Evolutionary conservation across 2,888 invertebrate genomes (phyloP), one percentile per base, ranked within the genome.

Genomic region (Polydrusus cervinus): DNA sequence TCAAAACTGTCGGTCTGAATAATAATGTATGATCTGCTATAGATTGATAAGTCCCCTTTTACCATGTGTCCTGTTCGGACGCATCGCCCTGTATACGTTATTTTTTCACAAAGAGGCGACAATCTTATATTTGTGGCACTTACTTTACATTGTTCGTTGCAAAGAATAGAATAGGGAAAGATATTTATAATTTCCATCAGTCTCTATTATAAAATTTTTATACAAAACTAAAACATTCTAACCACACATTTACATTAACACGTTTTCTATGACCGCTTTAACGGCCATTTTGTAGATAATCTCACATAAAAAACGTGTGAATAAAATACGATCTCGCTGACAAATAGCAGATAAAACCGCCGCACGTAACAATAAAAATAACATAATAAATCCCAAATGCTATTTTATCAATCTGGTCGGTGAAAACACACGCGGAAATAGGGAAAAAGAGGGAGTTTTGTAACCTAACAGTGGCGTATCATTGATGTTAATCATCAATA

Each of bases 321-420:
- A 66, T 66, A 53, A 66, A 66, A 66, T 51, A 53, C 51, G 53
- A 66, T 14, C 66, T 43, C 25, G 13, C 43, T 57, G 68, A 68
- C 55, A 68, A 57, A 68, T 57, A 68, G 57, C 18, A 40, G 47
- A 68, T 68, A 68, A 68, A 68, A 68, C 57, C 57, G 57, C 45
- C 60, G 61, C 57, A 65, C 71, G 65, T 71, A 51, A 53, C 47
- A 71, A 55, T 71, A 64, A 71, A 71, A 68, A 68, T 68, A 68
- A 71, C 71, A 55, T 64, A 65, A 71, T 65, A 71, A 65, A 71
- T 71, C 71, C 62, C 45, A 55, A 65, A 71, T 71, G 65, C 55
- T 57, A 71, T 71, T 71, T 71, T 71, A 71, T 71, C 71, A 65
- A 53, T 65, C 55, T 65, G 65, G 40, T 62, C 51, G 51, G 53